Conservation (phyloP, 2,797 vertebrate genomes). For the Diplodus puntazzo region DNA sequence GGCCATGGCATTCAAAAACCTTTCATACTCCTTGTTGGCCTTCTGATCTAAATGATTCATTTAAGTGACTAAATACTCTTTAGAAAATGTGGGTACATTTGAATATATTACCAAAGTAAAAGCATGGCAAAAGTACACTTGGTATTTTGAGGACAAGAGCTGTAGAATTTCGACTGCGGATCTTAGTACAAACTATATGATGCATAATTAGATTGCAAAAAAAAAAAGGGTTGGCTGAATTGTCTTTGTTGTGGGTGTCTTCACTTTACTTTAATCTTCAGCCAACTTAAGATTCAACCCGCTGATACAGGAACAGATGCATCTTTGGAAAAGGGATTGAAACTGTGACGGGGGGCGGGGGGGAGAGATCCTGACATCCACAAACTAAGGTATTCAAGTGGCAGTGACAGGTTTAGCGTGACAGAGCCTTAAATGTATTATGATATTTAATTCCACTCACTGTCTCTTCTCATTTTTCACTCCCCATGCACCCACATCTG, state of each 20-base stretch:
- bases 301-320: slow-evolving; percentile 55
- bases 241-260: slow-evolving; percentile 48
- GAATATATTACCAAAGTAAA: slow-evolving; percentile 28
- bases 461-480: slow-evolving; percentile 68
- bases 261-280: slow-evolving; percentile 69
- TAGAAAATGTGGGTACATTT: slow-evolving; percentile 32
- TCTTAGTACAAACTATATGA: slow-evolving; percentile 12
- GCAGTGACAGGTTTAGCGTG: slow-evolving; percentile 67
- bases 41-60: slow-evolving; percentile 57
- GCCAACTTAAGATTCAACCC: slow-evolving; percentile 53
- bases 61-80: slow-evolving; percentile 53
- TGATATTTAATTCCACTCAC: slow-evolving; percentile 68
- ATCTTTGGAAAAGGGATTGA: slow-evolving; percentile 58
- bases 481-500: slow-evolving; percentile 23
- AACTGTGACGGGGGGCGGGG: slow-evolving; percentile 23
- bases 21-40: slow-evolving; percentile 33
- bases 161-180: slow-evolving; percentile 7
- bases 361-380: slow-evolving; percentile 42
- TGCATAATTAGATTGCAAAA: slow-evolving; percentile 37
- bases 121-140: not conserved
- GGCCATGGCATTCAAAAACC: slow-evolving; percentile 38
- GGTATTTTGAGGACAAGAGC: slow-evolving; percentile 8
- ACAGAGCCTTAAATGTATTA: slow-evolving; percentile 66
- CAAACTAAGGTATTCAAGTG: slow-evolving; percentile 55
- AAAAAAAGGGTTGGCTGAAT: slow-evolving; percentile 30